Base-by-base conservation (phyloP, 2,797 vertebrate genomes). In the Craterocephalus amniculus region DNA sequence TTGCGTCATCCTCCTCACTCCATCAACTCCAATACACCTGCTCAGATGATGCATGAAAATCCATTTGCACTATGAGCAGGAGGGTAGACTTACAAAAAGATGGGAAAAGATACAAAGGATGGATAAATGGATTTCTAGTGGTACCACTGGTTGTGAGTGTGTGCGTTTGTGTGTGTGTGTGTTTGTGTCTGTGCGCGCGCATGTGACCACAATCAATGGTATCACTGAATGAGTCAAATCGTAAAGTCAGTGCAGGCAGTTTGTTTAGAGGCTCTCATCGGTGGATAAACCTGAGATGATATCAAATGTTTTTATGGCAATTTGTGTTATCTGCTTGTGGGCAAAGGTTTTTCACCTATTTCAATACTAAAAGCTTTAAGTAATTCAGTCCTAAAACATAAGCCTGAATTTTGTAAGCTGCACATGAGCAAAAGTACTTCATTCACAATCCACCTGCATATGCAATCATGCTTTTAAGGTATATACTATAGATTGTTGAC, bases 21-120 rank as follows among this genome's bases (percentile, higher is more conserved):
- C 84, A 81, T 91, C 86, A 89, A 86, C 78, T 90, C 83, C 80
- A 85, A 90, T 86, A 88, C 81, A 74, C 55, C 66, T 57, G 45
- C 58, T 82, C 83, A 84, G 86, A 89, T 88, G 86, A 90, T 88
- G 85, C 89, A 85, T 90, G 86, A 84, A 90, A 91, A 92, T 87
- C 79, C 78, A 90, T 91, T 91, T 86, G 87, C 68, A 78, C 70
- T 80, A 84, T 71, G 83, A 83, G 86, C 70, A 48, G 66, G 73
- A 78, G 83, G 81, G 63, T 81, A 79, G 83, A 83, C 61, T 65
- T 84, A 35, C 58, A 58, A 72, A 78, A 80, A 72, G 60, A 43
- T 64, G 54, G 49, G 51, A 71, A 51, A 59, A 59, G 62, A 73
- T 67, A 74, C 76, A 70, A 77, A 67, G 80, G 72, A 76, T 54